Evolutionary conservation across 2,113 vertebrate species (phyloP).

Genomic region (Parus major): DNA sequence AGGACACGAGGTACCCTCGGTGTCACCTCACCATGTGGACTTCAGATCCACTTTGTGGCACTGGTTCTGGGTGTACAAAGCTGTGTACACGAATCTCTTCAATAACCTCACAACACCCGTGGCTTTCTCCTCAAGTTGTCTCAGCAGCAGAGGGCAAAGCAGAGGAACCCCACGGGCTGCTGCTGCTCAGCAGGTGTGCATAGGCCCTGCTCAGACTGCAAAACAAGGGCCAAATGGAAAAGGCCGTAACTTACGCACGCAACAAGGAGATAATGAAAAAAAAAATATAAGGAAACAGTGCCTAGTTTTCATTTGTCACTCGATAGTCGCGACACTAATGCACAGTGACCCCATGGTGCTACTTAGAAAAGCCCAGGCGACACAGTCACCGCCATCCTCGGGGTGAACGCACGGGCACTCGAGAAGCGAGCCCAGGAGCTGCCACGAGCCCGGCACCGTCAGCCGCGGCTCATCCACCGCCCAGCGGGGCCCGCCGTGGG

Average conservation of each 20-base stretch:
- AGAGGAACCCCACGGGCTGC: background rate
- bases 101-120: fast-evolving
- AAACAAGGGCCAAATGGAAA: background rate
- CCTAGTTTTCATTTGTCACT: background rate
- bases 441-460: background rate
- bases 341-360: background rate
- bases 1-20: fast-evolving
- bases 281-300: background rate
- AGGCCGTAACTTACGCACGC: background rate
- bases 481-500: background rate
- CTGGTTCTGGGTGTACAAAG: background rate
- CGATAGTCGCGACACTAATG: background rate
- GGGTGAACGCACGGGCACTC: fast-evolving
- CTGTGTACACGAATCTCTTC: background rate
- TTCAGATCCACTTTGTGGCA: background rate
- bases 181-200: background rate
- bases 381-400: background rate
- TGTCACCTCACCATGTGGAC: fast-evolving
- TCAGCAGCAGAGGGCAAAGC: background rate
- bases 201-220: background rate
- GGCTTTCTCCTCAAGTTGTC: background rate
- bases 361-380: background rate
- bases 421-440: background rate
- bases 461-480: background rate
- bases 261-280: background rate